Evolutionary conservation across 2,888 invertebrate genomes (phyloP), one percentile per base, ranked within the genome.

Genomic region (Trichogramma evanescens): DNA sequence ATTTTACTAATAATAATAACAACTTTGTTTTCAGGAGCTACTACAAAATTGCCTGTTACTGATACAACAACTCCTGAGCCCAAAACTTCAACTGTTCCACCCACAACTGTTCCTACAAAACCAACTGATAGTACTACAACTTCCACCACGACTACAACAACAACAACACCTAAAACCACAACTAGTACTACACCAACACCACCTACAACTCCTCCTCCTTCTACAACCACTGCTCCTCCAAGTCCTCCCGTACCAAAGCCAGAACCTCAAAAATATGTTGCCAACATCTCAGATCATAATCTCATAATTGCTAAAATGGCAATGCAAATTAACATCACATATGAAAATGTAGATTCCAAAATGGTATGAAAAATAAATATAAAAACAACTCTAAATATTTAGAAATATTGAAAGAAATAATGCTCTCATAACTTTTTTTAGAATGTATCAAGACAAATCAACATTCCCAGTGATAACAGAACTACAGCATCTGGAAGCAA

Each of bases 221-320:
- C 72, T 8, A 40, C 66, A 6, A 56, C 65, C 39, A 67, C 72
- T 44, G 60, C 70, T 26, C 26, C 26, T 26, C 26, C 26, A 26
- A 26, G 26, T 26, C 26, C 26, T 39, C 70, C 73, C 2, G 67
- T 67, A 45, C 70, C 71, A 7, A 68, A 74, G 40, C 80, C 81
- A 6, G 67, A 69, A 50, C 71, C 76, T 53, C 83, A 82, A 48
- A 79, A 74, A 62, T 86, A 86, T 85, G 64, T 66, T 39, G 74
- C 81, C 5, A 75, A 74, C 54, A 72, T 69, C 53, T 71, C 75
- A 9, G 84, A 85, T 69, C 72, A 79, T 0, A 83, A 84, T 5
- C 90, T 90, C 70, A 82, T 91, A 40, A 71, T 87, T 54, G 75
- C 86, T 6, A 80, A 85, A 75, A 85, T 89, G 80, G 86, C 88